Percentiles rank a stretch among this genome's conserved stretches.
Evolutionary conservation across 2,888 invertebrate species (phyloP).

Genomic region (Tanypteryx hageni): DNA sequence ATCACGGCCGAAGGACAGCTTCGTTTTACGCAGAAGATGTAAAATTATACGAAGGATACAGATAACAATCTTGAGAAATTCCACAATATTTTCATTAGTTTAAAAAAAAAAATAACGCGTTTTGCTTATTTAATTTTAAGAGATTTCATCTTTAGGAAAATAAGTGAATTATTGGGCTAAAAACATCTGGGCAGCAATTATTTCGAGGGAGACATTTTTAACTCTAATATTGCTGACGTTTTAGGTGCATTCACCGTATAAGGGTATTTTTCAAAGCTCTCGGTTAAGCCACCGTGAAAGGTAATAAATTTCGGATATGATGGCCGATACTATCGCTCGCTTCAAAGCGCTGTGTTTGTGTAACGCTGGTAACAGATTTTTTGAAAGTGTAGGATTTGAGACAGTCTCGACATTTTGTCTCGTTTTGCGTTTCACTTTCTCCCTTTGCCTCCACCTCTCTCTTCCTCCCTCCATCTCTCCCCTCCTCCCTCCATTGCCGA

Average conservation of each 20-base stretch:
- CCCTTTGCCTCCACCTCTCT: neutral
- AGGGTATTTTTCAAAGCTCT: neutral
- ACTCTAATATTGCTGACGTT: neutral
- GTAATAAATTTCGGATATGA: slow-evolving; percentile 23
- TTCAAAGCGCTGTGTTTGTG: neutral
- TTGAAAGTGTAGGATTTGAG: neutral
- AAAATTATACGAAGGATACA: too few species aligned
- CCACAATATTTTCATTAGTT: too few species aligned
- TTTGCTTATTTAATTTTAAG: too few species aligned
- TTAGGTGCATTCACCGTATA: neutral
- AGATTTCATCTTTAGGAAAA: too few species aligned
- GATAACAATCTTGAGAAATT: too few species aligned
- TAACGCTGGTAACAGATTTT: neutral
- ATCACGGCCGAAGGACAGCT: too few species aligned
- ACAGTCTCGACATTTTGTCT: neutral
- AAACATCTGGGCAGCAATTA: too few species aligned
- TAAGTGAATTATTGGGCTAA: too few species aligned
- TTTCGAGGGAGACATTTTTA: neutral
- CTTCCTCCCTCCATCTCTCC: too few species aligned
- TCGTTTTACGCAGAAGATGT: too few species aligned
- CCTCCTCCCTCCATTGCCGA: neutral
- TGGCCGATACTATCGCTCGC: neutral
- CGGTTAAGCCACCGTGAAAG: neutral
- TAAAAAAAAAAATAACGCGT: too few species aligned
- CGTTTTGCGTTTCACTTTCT: neutral